A percentile compares a stretch with the other conserved stretches of the same genome.
phyloP scores from a whole-genome alignment of 1,140 invertebrate genomes.

The Saccostrea cuccullata region DNA sequence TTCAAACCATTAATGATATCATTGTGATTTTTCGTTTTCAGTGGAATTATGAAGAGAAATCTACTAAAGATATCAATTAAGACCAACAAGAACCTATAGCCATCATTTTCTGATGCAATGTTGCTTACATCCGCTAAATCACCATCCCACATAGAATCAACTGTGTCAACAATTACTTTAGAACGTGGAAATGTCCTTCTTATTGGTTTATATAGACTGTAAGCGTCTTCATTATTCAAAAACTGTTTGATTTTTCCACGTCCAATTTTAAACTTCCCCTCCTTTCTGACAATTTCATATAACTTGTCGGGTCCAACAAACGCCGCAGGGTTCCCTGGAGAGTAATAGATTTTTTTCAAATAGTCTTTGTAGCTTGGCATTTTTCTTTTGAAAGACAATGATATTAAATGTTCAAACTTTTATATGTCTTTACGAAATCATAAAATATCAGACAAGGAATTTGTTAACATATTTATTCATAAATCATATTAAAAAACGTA shows the following conservation, averaged over 20 bases:
- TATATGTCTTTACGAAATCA: too few relatives aligned
- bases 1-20: conserved; percentile 33
- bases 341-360: conserved; percentile 16
- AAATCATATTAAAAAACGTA: too few relatives aligned
- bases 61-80: conserved; percentile 47
- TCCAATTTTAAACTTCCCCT: conserved; percentile 46
- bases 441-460: too few relatives aligned
- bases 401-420: too few relatives aligned
- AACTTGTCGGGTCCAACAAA: conserved; percentile 48
- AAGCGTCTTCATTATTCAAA: conserved; percentile 26
- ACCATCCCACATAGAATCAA: conserved; percentile 46
- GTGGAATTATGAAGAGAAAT: conserved; percentile 32
- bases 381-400: too few relatives aligned
- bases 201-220: conserved; percentile 36
- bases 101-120: conserved; percentile 8
- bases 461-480: too few relatives aligned
- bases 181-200: conserved; percentile 33
- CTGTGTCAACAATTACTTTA: conserved; percentile 26
- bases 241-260: conserved; percentile 22
- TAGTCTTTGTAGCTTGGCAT: conserved; percentile 33
- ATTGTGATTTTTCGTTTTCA: conserved; percentile 41
- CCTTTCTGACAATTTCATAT: conserved; percentile 26
- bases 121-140: conserved; percentile 42
- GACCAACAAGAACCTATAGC: conserved; percentile 40
- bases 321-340: conserved; percentile 40